Evolutionary conservation across 2,888 invertebrate species (phyloP).

Genomic region (Phortica okadai): DNA sequence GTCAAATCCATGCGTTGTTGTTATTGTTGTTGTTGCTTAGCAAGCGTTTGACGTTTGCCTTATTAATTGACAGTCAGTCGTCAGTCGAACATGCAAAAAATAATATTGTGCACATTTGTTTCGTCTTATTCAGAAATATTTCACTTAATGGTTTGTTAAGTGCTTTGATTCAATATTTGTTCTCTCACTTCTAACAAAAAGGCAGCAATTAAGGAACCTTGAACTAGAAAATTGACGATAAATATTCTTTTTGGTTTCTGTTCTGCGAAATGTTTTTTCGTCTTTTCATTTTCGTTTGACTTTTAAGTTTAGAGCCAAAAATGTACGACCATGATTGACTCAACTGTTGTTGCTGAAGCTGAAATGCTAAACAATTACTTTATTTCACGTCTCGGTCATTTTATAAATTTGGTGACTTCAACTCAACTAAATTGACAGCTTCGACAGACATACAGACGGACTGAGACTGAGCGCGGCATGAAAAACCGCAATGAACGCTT

Average conservation of each 20-base stretch:
- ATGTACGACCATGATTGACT: slow-evolving; percentile 12
- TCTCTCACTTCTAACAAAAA: not conserved
- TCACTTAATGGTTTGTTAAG: no score
- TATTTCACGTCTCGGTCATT: slow-evolving; percentile 16
- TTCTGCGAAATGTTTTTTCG: not conserved
- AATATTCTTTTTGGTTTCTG: not conserved
- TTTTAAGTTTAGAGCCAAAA: not conserved
- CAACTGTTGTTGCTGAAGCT: slow-evolving; percentile 4
- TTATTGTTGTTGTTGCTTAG: no score
- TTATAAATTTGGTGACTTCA: slow-evolving; percentile 66
- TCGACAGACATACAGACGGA: slow-evolving; percentile 30
- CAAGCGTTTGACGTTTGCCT: no score
- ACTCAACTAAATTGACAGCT: slow-evolving; percentile 59
- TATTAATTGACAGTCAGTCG: no score
- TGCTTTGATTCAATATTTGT: no score
- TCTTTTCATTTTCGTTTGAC: not conserved
- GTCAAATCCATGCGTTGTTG: no score
- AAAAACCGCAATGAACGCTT: no score
- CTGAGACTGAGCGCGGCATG: no score
- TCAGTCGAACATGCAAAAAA: no score
- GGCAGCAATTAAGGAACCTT: not conserved
- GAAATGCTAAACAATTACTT: slow-evolving; percentile 2
- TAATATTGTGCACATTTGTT: no score
- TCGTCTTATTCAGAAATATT: no score
- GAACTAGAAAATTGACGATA: not conserved